Conservation (phyloP, 2,113 vertebrate genomes). For the Macrotus californicus region DNA sequence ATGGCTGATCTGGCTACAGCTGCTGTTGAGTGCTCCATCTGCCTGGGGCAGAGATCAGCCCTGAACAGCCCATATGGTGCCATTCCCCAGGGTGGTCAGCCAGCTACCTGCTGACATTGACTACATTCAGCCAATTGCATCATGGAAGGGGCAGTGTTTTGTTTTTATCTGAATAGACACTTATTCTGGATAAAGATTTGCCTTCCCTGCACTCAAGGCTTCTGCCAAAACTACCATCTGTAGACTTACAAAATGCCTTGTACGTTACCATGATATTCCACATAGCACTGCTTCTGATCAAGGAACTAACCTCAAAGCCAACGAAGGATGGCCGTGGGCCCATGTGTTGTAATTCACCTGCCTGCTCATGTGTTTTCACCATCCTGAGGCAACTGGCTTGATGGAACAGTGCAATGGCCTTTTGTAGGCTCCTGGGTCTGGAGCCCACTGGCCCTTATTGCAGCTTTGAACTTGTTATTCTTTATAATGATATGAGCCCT, state of each 20-base stretch:
- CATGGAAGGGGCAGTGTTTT: background rate
- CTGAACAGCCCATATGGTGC: background rate
- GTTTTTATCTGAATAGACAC: background rate
- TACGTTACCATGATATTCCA: background rate
- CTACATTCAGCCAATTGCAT: background rate
- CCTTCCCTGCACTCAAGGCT: background rate
- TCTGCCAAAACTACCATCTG: background rate
- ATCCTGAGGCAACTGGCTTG: background rate
- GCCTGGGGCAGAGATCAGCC: background rate
- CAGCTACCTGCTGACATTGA: background rate
- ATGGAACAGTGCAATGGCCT: background rate
- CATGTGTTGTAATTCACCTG: background rate
- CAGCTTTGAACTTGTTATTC: background rate
- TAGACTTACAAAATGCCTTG: too few species aligned
- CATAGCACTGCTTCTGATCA: background rate
- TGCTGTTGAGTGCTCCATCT: background rate
- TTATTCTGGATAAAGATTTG: background rate
- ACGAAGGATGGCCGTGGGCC: background rate
- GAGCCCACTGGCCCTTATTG: background rate
- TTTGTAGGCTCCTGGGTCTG: background rate
- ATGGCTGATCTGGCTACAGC: background rate
- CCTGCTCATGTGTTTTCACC: background rate
- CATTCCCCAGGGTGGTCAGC: background rate
- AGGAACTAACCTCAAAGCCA: background rate
- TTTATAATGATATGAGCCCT: background rate